These are phyloP conservation scores for Escarpia spicata DNA, from an alignment of 2,888 invertebrate genomes.

Conservation along the genomic window DNA sequence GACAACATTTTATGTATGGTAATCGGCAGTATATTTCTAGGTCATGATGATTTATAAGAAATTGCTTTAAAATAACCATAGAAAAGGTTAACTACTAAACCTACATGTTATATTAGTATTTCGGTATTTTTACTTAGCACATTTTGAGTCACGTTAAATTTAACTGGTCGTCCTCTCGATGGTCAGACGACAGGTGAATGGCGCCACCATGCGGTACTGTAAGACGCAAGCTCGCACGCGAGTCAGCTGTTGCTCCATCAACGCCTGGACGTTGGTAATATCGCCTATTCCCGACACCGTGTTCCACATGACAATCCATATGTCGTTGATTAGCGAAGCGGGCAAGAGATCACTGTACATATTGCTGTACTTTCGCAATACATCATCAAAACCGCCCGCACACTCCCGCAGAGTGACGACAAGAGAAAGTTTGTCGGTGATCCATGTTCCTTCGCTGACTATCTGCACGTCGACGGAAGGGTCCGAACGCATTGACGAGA, in stretches of 20 bases:
- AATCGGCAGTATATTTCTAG: too few relatives aligned
- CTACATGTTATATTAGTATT: neutral
- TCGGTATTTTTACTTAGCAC: neutral
- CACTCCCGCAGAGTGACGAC: neutral
- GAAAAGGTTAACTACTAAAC: too few relatives aligned
- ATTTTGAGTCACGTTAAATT: neutral
- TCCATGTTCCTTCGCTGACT: neutral
- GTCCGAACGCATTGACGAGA: neutral
- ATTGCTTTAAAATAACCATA: too few relatives aligned
- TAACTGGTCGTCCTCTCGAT: neutral
- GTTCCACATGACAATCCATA: neutral
- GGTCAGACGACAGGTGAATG: neutral
- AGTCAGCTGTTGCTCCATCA: neutral
- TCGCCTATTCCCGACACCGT: neutral
- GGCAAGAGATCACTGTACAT: neutral
- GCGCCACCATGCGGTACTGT: slow-evolving; percentile 7
- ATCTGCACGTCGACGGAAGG: neutral
- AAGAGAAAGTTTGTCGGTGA: neutral
- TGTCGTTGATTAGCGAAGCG: neutral
- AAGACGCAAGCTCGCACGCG: neutral
- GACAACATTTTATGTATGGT: too few relatives aligned
- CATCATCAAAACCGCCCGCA: neutral
- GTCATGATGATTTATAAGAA: too few relatives aligned
- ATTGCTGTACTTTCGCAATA: neutral
- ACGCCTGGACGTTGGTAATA: neutral